Conservation (phyloP, 2,888 invertebrate species). For the Nephrocerus scutellatus region DNA sequence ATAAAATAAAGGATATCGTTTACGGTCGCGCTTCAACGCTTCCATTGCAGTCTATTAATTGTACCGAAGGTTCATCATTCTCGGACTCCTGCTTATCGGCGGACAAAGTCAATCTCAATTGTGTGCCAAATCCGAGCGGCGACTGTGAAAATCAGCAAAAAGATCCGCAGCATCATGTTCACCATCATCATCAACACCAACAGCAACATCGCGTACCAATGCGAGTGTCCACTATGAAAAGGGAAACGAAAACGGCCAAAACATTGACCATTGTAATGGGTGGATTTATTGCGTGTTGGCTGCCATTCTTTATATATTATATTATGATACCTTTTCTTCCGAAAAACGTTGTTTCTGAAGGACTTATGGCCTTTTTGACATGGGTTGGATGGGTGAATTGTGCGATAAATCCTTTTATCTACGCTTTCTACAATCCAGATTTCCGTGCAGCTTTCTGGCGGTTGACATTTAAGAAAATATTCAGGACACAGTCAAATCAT, state of each 20-base stretch:
- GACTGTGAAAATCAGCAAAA: conserved; percentile 8
- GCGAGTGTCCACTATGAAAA: conserved; percentile 61
- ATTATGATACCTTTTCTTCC: conserved; percentile 74
- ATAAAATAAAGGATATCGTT: conserved; percentile 1
- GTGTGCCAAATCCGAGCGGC: conserved; percentile 17
- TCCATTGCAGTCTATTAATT: conserved; percentile 31
- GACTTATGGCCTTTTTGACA: conserved; percentile 68
- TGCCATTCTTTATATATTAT: conserved; percentile 81
- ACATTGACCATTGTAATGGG: conserved; percentile 84
- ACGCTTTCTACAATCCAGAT: conserved; percentile 83
- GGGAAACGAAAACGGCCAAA: conserved; percentile 82
- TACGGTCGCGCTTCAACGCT: conserved; percentile 18
- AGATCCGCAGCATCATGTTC: conserved; percentile 16
- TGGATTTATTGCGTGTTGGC: conserved; percentile 81
- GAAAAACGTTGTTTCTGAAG: conserved; percentile 52
- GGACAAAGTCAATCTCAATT: conserved; percentile 11
- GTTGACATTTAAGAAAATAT: conserved; percentile 53
- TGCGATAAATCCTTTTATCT: conserved; percentile 85
- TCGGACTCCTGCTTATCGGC: conserved; percentile 35
- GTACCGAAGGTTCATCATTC: conserved; percentile 33
- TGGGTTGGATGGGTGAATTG: conserved; percentile 90
- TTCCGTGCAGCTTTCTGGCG: conserved; percentile 83
- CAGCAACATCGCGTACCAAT: conserved; percentile 39
- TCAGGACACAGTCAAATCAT: conserved; percentile 38
- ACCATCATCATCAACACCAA: conserved; percentile 22